Conservation (phyloP, 2,797 vertebrate species). For the Lycodopsis pacificus region DNA sequence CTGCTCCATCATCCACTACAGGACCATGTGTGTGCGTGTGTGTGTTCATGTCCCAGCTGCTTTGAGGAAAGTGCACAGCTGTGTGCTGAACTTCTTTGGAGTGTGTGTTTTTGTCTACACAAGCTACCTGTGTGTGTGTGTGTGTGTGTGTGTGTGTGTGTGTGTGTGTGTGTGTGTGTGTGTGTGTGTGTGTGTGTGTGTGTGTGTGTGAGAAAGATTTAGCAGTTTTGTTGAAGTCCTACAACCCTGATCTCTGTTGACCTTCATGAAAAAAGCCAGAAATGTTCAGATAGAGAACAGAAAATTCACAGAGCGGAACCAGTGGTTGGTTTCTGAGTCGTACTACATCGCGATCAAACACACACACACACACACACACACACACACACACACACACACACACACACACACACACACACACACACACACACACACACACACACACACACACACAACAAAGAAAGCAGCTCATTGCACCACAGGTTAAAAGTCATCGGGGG, state of each 20-base stretch:
- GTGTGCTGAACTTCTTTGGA: conserved; percentile 46
- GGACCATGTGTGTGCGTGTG: conserved; percentile 34
- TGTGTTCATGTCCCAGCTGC: conserved; percentile 42
- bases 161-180: conserved; percentile 20
- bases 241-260: conserved; percentile 12
- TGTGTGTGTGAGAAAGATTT: not conserved
- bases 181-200: conserved; percentile 3
- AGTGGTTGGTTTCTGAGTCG: not conserved
- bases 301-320: not conserved
- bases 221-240: not conserved
- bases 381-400: conserved; percentile 2
- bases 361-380: not conserved
- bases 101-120: not conserved
- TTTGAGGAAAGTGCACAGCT: conserved; percentile 58
- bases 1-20: conserved; percentile 19
- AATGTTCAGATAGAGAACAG: conserved; percentile 3
- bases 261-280: not conserved
- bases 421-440: not conserved
- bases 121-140: not conserved
- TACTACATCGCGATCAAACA: not conserved
- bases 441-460: not conserved
- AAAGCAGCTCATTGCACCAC: not conserved
- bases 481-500: conserved; percentile 28
- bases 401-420: not conserved
- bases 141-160: not conserved